Conservation (phyloP, 1,140 invertebrate species). For the Camponotus vicinus region DNA sequence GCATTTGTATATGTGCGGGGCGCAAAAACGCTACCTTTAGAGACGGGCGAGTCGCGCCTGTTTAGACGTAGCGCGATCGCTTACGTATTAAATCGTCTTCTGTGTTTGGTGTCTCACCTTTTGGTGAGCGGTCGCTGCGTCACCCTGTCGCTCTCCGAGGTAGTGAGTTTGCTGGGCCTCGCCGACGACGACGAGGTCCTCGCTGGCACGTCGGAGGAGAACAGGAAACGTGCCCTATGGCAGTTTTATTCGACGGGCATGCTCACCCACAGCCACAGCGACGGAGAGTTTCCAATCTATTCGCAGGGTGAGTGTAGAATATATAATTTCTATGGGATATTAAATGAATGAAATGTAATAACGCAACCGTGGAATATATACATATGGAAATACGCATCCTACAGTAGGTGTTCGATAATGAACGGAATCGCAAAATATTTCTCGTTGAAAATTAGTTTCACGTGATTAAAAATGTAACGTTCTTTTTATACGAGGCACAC, state of each 20-base stretch:
- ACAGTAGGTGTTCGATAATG: neutral
- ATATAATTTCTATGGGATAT: too few species aligned
- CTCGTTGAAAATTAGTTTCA: neutral
- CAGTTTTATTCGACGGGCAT: conserved; percentile 86
- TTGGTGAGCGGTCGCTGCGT: conserved; percentile 42
- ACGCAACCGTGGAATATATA: neutral
- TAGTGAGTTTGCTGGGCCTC: conserved; percentile 77
- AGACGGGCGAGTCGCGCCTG: neutral
- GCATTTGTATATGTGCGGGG: neutral
- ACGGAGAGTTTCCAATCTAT: conserved; percentile 93
- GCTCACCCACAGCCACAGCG: conserved; percentile 93
- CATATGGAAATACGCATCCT: neutral
- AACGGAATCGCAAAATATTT: conserved; percentile 7
- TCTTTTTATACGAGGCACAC: conserved; percentile 22
- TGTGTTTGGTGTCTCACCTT: conserved; percentile 13
- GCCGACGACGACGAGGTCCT: conserved; percentile 79
- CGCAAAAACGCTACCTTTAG: neutral
- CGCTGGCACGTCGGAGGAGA: conserved; percentile 75
- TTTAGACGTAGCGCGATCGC: neutral
- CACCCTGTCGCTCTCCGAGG: conserved; percentile 79
- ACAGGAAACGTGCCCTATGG: conserved; percentile 79
- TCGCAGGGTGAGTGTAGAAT: conserved; percentile 83
- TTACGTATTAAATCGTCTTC: neutral
- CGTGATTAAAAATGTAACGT: conserved; percentile 20
- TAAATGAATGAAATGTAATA: too few species aligned